These are phyloP conservation scores for Oconnorella tubifera DNA, from an alignment of 2,888 invertebrate species.

Conservation along the genomic window DNA sequence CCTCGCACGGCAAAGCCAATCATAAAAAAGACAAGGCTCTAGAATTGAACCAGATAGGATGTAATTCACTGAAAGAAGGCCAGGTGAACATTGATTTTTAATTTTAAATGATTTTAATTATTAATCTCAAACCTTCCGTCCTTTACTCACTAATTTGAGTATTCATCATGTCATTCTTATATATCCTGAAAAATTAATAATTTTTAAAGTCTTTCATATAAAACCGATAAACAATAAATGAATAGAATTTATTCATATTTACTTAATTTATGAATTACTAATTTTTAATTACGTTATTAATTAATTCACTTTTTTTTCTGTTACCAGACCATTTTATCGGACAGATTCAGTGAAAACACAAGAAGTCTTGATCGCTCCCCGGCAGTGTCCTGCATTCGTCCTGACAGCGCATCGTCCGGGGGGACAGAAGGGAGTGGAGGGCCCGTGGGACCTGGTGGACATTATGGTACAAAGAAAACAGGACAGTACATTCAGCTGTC, in stretches of 20 bases:
- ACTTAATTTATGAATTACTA: too few relatives aligned
- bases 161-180: too few relatives aligned
- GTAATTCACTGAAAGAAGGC: not conserved
- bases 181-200: too few relatives aligned
- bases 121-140: too few relatives aligned
- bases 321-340: too few relatives aligned
- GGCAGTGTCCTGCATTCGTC: slow-evolving; percentile 35
- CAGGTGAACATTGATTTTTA: not conserved
- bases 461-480: slow-evolving; percentile 11
- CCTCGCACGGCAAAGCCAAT: slow-evolving; percentile 1
- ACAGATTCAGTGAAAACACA: slow-evolving; percentile 17
- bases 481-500: slow-evolving; percentile 31
- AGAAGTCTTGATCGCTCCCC: slow-evolving; percentile 12
- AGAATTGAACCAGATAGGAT: slow-evolving; percentile 1
- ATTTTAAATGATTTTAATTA: too few relatives aligned
- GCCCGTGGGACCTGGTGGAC: not conserved
- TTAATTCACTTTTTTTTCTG: too few relatives aligned
- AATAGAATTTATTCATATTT: too few relatives aligned
- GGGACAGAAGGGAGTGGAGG: slow-evolving; percentile 11
- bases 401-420: slow-evolving; percentile 19
- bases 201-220: too few relatives aligned
- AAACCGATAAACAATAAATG: too few relatives aligned
- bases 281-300: too few relatives aligned
- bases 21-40: slow-evolving; percentile 18
- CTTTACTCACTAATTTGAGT: too few relatives aligned